Evolutionary conservation across 2,888 invertebrate genomes (phyloP), one percentile per base, ranked within the genome.

Genomic region (Apotomis capreana): DNA sequence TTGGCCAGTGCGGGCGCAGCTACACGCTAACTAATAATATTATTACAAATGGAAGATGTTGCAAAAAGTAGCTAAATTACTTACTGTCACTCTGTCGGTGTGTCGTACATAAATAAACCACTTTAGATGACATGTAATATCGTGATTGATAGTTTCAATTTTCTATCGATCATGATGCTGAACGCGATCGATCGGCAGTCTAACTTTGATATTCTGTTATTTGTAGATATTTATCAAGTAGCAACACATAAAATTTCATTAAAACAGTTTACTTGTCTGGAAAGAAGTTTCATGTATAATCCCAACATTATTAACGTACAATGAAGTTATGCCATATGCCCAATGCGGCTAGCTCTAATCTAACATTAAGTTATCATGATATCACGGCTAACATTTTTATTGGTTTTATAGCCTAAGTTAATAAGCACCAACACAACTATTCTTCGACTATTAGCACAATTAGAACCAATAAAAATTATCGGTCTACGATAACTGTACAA

Each of bases 401-500:
- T 55, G 13, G 65, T 57, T 69, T 64, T 61, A 61, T 65, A 37
- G 26, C 62, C 44, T 63, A 61, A 36, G 26, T 52, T 72, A 63
- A 62, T 63, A 68, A 40, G 46, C 44, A 57, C 40, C 12, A 55
- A 44, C 61, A 57, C 62, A 63, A 57, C 61, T 61, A 63, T 71
- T 68, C 62, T 52, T 36, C 10, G 54, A 63, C 68, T 68, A 72
- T 72, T 72, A 72, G 68, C 46, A 63, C 67, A 68, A 72, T 75
- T 72, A 76, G 71, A 65, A 70, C 60, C 67, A 64, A 74, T 75
- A 74, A 76, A 70, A 63, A 84, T 86, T 83, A 85, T 80, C 73
- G 67, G 67, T 70, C 74, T 77, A 80, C 74, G 76, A 77, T 85
- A 87, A 87, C 85, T 84, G 83, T 84, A 78, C 77, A 81, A 81